phyloP scores from a whole-genome alignment of 2,888 invertebrate genomes.

The Fragum sueziense region DNA sequence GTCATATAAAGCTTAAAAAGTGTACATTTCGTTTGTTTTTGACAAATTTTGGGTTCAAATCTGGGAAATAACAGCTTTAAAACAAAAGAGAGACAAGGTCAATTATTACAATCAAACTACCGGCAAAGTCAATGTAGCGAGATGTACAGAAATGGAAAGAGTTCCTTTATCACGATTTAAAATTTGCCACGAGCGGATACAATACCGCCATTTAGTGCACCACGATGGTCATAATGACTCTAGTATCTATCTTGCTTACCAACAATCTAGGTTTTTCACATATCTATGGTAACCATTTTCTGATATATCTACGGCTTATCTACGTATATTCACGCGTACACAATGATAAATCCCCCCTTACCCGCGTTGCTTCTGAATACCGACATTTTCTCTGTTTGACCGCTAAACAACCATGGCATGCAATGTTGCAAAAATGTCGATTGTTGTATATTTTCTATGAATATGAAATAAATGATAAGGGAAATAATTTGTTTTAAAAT shows the following conservation, averaged over 20 bases:
- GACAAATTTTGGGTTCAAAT: too few relatives aligned
- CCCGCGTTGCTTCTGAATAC: not conserved
- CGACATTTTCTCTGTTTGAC: not conserved
- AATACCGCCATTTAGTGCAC: not conserved
- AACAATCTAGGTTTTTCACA: slow-evolving; percentile 21
- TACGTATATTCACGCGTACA: slow-evolving; percentile 47
- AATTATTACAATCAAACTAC: too few relatives aligned
- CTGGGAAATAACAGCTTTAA: too few relatives aligned
- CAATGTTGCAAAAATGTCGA: not conserved
- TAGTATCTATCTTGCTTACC: not conserved
- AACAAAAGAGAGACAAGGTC: too few relatives aligned
- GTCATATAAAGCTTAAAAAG: too few relatives aligned
- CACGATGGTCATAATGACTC: not conserved
- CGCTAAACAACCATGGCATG: not conserved
- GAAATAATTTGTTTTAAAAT: too few relatives aligned
- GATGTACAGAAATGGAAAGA: too few relatives aligned
- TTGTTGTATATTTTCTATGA: too few relatives aligned
- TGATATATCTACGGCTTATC: slow-evolving; percentile 50
- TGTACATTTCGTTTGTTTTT: too few relatives aligned
- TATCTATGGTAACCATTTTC: slow-evolving; percentile 50
- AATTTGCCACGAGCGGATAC: not conserved
- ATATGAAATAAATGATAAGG: too few relatives aligned
- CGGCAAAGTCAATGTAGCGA: too few relatives aligned
- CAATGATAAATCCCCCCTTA: slow-evolving; percentile 16
- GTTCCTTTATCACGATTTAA: not conserved